Base-by-base conservation (phyloP, 2,888 invertebrate genomes). In the Lasioglossum malachurum region DNA sequence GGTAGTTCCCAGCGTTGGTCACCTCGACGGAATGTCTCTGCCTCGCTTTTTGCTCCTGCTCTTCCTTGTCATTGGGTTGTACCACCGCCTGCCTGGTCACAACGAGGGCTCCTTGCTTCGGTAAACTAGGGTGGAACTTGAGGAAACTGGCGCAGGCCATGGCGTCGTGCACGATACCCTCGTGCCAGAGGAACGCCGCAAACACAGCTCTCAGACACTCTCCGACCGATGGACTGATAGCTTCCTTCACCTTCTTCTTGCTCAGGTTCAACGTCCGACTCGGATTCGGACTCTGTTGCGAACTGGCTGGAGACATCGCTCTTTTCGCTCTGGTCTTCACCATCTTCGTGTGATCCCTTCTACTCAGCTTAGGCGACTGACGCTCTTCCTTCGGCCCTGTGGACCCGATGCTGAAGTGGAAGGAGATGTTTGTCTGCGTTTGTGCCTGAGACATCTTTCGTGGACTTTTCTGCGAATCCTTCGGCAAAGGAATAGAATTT, bases 71-170 rank as follows among this genome's bases (percentile, higher is more conserved):
- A 92, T 94, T 90, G 16, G 91, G 91, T 83, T 94, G 88, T 90
- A 95, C 94, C 84, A 91, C 95, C 89, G 92, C 93, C 92, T 90
- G 96, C 94, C 97, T 96, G 0, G 98, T 98, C 4, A 98, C 97
- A 0, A 98, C 98, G 0, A 97, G 96, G 91, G 96, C 98, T 88
- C 96, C 98, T 93, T 97, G 97, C 94, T 98, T 98, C 31, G 98
- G 98, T 84, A 98, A 95, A 49, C 97, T 97, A 0, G 98, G 98
- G 95, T 98, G 98, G 94, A 99, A 99, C 95, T 99, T 99, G 14
- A 99, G 96, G 94, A 98, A 99, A 0, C 99, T 98, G 0, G 99
- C 99, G 94, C 99, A 99, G 0, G 99, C 99, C 97, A 99, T 99
- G 10, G 99, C 99, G 95, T 99, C 99, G 94, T 99, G 99, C 0